A percentile compares a stretch with the other conserved stretches of the same genome.
phyloP scores from a whole-genome alignment of 2,797 vertebrate genomes.

The Oceanodroma leucorhoa region DNA sequence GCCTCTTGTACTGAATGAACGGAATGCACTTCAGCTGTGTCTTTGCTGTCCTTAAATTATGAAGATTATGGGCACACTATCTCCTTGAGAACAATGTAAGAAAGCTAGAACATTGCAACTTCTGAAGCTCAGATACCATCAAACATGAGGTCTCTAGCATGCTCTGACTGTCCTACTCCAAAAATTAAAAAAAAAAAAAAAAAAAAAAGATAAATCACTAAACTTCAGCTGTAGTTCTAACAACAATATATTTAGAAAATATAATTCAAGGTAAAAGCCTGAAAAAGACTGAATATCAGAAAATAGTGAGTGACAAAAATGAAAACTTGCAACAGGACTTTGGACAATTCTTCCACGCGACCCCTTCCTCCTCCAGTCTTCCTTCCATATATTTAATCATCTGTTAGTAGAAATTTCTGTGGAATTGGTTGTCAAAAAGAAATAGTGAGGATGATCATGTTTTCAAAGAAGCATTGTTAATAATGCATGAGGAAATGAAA shows the following conservation, averaged over 20 bases:
- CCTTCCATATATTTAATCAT: not conserved
- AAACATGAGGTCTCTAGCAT: not conserved
- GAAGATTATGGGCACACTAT: not conserved
- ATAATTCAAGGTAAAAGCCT: not conserved
- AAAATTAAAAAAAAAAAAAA: not conserved
- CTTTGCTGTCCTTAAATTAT: not conserved
- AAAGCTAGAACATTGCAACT: not conserved
- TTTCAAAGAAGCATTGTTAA: slow-evolving; percentile 38
- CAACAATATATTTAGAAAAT: not conserved
- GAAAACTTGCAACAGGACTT: not conserved
- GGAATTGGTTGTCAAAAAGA: slow-evolving; percentile 29
- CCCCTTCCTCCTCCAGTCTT: not conserved
- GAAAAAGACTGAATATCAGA: not conserved
- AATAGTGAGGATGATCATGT: slow-evolving; percentile 16
- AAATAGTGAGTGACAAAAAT: not conserved
- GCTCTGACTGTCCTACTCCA: not conserved
- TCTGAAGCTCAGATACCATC: not conserved
- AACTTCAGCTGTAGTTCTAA: not conserved
- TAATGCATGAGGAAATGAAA: slow-evolving; percentile 32
- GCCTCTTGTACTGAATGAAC: slow-evolving; percentile 11
- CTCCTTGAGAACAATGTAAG: not conserved
- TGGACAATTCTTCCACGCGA: not conserved
- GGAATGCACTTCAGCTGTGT: not conserved
- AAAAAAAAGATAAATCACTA: not conserved
- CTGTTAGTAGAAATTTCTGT: slow-evolving; percentile 2